Evolutionary conservation across 2,888 invertebrate genomes (phyloP).

Genomic region (Julus scanicus): DNA sequence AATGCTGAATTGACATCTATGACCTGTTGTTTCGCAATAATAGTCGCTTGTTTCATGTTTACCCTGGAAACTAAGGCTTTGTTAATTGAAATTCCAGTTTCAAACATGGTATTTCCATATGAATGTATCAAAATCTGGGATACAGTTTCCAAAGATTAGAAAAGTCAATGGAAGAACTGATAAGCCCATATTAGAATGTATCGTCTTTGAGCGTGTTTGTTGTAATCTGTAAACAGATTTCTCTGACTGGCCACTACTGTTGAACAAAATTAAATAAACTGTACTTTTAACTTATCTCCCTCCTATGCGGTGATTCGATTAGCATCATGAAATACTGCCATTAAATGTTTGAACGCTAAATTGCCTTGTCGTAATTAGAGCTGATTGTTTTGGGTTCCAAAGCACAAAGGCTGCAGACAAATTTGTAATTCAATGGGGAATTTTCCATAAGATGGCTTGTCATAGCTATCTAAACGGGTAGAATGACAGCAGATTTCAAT

Average conservation of each 20-base stretch:
- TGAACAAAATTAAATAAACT: not conserved
- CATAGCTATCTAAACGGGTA: slow-evolving; percentile 11
- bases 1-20: no score
- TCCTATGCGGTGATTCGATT: not conserved
- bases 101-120: not conserved
- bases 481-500: slow-evolving; percentile 7
- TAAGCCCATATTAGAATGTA: not conserved
- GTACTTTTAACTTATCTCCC: not conserved
- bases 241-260: slow-evolving; percentile 15
- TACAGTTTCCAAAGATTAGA: not conserved
- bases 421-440: no score
- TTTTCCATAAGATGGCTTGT: slow-evolving; percentile 39
- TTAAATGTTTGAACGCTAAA: not conserved
- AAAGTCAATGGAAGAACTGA: not conserved
- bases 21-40: no score
- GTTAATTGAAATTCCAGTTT: not conserved
- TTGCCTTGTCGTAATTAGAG: not conserved
- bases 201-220: not conserved
- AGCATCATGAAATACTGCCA: not conserved
- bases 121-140: not conserved
- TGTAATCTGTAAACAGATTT: slow-evolving; percentile 21
- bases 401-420: slow-evolving; percentile 6
- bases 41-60: not conserved
- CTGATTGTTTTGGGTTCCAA: not conserved
- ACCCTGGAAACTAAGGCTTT: no score